Percentiles rank a stretch among this genome's conserved stretches.
These are phyloP conservation scores for Tipula confusa DNA, from an alignment of 2,888 invertebrate genomes.

Conservation along the genomic window DNA sequence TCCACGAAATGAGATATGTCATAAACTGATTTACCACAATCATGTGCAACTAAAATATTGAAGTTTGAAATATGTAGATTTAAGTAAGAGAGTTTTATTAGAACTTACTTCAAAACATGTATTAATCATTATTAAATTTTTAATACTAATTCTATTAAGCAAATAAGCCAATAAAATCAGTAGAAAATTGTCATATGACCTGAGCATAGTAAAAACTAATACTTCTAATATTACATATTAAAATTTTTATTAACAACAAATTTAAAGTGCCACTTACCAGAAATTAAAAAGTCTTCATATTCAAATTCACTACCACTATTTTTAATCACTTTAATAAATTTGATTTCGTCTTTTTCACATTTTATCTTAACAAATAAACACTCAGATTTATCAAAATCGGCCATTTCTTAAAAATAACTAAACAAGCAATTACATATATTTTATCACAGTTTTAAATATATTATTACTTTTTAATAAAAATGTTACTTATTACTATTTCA, in stretches of 20 bases:
- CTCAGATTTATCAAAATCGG: no score
- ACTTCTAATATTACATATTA: not conserved
- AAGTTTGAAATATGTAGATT: not conserved
- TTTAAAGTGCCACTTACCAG: not conserved
- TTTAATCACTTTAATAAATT: not conserved
- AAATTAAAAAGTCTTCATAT: not conserved
- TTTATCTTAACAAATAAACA: no score
- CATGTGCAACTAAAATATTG: not conserved
- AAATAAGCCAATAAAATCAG: no score
- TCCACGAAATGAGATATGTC: not conserved
- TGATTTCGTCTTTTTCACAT: not conserved
- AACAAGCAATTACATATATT: no score
- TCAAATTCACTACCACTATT: not conserved
- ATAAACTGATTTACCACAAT: not conserved
- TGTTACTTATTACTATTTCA: no score
- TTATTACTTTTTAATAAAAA: no score
- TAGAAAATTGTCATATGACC: no score
- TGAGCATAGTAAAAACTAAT: not conserved
- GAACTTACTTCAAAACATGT: no score
- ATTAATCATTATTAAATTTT: no score
- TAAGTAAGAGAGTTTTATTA: not conserved
- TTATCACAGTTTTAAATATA: no score
- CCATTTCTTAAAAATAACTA: no score
- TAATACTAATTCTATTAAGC: no score
- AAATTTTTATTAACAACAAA: not conserved